These are phyloP conservation scores for Alligator mississippiensis DNA, from an alignment of 2,113 vertebrate genomes.

Conservation along the genomic window DNA sequence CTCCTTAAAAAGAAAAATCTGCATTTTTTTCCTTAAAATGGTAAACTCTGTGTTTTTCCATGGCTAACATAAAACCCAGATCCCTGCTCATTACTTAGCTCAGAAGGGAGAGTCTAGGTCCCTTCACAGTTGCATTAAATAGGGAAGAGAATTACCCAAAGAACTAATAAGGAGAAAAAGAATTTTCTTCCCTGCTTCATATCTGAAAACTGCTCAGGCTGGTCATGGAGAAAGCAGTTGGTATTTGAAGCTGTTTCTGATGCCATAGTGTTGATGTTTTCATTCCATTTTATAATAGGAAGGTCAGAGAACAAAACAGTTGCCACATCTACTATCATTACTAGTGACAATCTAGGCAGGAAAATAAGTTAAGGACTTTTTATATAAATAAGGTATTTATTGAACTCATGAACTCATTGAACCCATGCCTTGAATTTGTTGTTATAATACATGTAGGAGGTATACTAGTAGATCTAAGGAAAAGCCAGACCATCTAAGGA, in stretches of 20 bases:
- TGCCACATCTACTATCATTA: background rate
- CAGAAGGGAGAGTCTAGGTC: background rate
- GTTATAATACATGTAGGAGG: background rate
- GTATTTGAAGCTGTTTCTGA: background rate
- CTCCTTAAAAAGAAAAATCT: no score
- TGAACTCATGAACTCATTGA: no score
- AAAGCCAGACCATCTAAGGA: background rate
- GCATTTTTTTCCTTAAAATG: no score
- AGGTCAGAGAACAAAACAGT: background rate
- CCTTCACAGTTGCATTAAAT: background rate
- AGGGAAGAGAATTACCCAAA: background rate
- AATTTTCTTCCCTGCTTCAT: background rate
- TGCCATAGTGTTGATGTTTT: background rate
- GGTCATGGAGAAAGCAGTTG: background rate
- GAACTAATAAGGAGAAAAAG: background rate
- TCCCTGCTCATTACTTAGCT: no score
- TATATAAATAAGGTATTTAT: no score
- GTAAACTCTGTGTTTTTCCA: no score
- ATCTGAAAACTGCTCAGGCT: background rate
- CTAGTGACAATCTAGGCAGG: background rate
- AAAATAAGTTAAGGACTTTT: no score
- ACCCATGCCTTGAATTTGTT: background rate
- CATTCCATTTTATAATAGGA: background rate
- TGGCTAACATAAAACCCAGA: no score
- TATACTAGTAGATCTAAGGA: background rate